Percentiles rank a stretch among this genome's conserved stretches.
These are phyloP conservation scores for Hydropotes inermis DNA, from an alignment of 2,113 vertebrate genomes.

Conservation along the genomic window DNA sequence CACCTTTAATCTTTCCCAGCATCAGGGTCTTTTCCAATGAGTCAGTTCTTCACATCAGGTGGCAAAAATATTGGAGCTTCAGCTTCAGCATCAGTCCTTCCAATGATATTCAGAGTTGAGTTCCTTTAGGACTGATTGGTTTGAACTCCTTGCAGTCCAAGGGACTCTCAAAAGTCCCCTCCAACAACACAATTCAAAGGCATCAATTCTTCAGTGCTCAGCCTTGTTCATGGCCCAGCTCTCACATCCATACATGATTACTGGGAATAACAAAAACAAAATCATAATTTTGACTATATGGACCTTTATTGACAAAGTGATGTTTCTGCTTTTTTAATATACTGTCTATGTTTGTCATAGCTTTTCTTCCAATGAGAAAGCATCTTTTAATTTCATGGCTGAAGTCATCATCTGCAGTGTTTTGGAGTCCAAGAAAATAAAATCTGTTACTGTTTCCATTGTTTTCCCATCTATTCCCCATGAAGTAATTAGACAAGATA, in stretches of 20 bases:
- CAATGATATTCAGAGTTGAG: not conserved
- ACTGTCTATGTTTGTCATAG: not conserved
- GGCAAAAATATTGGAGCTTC: not conserved
- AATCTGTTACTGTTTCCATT: not conserved
- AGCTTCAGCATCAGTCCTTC: not conserved
- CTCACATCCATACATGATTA: not conserved
- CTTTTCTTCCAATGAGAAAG: not conserved
- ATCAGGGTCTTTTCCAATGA: not conserved
- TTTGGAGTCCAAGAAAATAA: not conserved
- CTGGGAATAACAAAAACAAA: not conserved
- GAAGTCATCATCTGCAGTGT: not conserved
- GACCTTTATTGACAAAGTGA: not conserved
- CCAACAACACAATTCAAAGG: not conserved
- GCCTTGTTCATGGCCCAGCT: not conserved
- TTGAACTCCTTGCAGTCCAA: not conserved
- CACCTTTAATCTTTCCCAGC: not conserved
- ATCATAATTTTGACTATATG: not conserved
- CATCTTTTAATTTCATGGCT: not conserved
- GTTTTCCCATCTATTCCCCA: not conserved
- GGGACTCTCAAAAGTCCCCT: not conserved
- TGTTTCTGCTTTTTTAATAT: not conserved
- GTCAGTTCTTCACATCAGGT: not conserved
- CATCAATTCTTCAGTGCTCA: not conserved
- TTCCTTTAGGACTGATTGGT: not conserved
- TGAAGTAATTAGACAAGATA: not conserved